Evolutionary conservation across 2,888 invertebrate genomes (phyloP), one percentile per base, ranked within the genome.

Genomic region (Glomeris marginata): DNA sequence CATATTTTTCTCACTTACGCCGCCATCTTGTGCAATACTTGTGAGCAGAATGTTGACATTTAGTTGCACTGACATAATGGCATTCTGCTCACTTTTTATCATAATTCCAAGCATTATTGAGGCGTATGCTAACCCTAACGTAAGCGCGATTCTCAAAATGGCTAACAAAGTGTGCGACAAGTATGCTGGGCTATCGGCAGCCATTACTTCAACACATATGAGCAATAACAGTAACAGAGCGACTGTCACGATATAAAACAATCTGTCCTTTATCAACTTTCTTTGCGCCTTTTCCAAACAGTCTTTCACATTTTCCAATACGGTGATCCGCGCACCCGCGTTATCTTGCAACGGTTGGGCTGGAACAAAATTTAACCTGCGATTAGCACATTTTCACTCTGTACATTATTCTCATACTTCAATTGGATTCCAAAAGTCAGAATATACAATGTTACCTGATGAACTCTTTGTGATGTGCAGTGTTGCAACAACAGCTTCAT

Each of bases 401-500:
- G 36, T 13, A 36, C n/a, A n/a, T n/a, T n/a, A 36, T 36, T 36
- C n/a, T 10, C 11, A 13, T 36, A 11, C 10, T 36, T 36, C 10
- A 36, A 36, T 36, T 36, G 36, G 11, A 36, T 36, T 36, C 11
- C 10, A 36, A 36, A 36, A 36, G 36, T 13, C n/a, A 36, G 10
- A 36, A 11, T 11, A 11, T 38, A 38, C 2, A 2, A 15, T 38
- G 10, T 46, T 46, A 50, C 50, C 46, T 35, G 41, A 46, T n/a
- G 37, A 5, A 6, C 52, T 52, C 47, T 55, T 56, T 16, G 47
- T 54, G 2, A 60, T 52, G 41, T 46, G 51, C 37, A 76, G 62
- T 11, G 64, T 75, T 6, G 81, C 75, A 53, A 75, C 68, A 6
- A 91, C 79, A 13, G 86, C 90, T 68, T 91, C 90, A 65, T 91